Evolutionary conservation across 2,888 invertebrate species (phyloP).

Genomic region (Conistra vaccinii): DNA sequence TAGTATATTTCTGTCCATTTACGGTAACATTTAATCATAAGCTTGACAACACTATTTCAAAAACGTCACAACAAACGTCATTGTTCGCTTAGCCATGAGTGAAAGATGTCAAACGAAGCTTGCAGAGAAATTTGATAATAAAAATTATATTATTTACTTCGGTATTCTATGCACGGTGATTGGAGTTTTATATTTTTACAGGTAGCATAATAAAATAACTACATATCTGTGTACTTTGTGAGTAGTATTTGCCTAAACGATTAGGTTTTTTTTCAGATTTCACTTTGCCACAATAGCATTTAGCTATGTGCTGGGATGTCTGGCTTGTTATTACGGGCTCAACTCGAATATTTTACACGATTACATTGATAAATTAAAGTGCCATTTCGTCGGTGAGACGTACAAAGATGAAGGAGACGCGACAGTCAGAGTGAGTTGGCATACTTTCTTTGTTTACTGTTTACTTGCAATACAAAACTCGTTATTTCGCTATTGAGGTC

Average conservation of each 20-base stretch:
- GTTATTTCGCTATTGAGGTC: conserved; percentile 66
- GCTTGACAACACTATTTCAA: conserved; percentile 45
- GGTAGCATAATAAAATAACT: conserved; percentile 71
- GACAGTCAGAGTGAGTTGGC: conserved; percentile 78
- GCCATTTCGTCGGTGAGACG: conserved; percentile 79
- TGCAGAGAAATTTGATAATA: conserved; percentile 86
- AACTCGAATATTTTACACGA: conserved; percentile 81
- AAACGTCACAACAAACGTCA: conserved; percentile 78
- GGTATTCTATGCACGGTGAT: conserved; percentile 81
- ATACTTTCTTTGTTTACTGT: conserved; percentile 68
- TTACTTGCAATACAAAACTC: conserved; percentile 62
- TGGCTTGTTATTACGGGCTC: conserved; percentile 87
- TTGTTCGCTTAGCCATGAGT: conserved; percentile 87
- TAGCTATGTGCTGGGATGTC: conserved; percentile 89
- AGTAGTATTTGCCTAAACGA: conserved; percentile 67
- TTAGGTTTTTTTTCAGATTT: conserved; percentile 82
- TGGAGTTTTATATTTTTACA: conserved; percentile 86
- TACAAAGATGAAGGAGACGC: conserved; percentile 69
- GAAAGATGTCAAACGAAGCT: conserved; percentile 89
- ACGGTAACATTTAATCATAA: conserved; percentile 24
- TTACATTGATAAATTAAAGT: conserved; percentile 82
- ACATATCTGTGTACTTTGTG: conserved; percentile 50
- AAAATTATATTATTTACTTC: conserved; percentile 87
- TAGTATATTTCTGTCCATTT: background rate
- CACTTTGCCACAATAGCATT: conserved; percentile 84